phyloP scores from a whole-genome alignment of 2,888 invertebrate species.

The Cynaeus angustus region DNA sequence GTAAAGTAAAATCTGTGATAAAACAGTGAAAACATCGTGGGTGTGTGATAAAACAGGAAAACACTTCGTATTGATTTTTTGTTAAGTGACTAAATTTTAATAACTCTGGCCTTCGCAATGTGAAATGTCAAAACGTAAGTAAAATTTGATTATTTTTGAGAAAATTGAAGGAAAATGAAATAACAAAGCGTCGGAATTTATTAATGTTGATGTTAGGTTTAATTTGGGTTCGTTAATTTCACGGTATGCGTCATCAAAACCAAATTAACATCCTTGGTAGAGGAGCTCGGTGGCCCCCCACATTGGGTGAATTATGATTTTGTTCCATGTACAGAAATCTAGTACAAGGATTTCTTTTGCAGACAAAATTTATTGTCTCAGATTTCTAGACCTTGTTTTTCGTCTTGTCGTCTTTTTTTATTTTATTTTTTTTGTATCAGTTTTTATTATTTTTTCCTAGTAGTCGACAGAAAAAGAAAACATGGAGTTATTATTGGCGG shows the following conservation, averaged over 20 bases:
- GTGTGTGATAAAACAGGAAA: background rate
- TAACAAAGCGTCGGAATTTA: background rate
- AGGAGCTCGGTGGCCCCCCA: background rate
- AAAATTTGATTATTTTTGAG: constrained; percentile 19
- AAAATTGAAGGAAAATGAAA: background rate
- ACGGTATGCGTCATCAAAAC: background rate
- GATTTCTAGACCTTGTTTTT: too few species aligned
- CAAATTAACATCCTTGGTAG: background rate
- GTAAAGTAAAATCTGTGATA: background rate
- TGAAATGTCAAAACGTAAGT: constrained; percentile 66
- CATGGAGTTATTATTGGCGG: too few species aligned
- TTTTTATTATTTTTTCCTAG: too few species aligned
- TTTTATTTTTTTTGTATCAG: too few species aligned
- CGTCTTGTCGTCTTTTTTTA: too few species aligned
- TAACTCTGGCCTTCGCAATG: constrained; percentile 56
- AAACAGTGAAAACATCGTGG: background rate
- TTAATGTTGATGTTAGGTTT: background rate
- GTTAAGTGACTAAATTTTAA: constrained; percentile 46
- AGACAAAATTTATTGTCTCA: too few species aligned
- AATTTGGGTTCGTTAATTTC: constrained; percentile 3
- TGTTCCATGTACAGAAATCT: too few species aligned
- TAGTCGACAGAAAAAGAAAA: too few species aligned
- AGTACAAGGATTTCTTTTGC: too few species aligned
- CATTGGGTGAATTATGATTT: too few species aligned
- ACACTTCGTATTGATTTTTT: constrained; percentile 50